Percentiles rank a stretch among this genome's conserved stretches.
Evolutionary conservation across 2,797 vertebrate genomes (phyloP).

Genomic region (Sardinella longiceps): DNA sequence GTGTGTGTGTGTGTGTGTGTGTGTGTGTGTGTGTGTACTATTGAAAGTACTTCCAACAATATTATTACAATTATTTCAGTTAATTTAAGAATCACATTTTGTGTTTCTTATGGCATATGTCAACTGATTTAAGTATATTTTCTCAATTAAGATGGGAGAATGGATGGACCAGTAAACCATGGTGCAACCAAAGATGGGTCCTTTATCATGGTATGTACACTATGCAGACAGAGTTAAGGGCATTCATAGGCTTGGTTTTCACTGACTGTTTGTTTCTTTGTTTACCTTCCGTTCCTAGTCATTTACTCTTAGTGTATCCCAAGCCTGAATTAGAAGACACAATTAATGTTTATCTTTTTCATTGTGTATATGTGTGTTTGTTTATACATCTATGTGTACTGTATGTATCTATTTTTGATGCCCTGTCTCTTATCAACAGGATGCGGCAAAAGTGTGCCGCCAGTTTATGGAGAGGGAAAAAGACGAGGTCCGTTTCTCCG

Average conservation of each 20-base stretch:
- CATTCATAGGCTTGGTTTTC: neutral
- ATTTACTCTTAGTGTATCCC: too few relatives aligned
- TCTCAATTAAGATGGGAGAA: conserved; percentile 83
- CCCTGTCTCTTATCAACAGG: conserved; percentile 67
- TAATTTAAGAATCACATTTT: too few relatives aligned
- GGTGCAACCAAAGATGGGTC: conserved; percentile 81
- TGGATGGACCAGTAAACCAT: conserved; percentile 88
- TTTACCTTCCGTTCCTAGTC: too few relatives aligned
- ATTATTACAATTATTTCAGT: too few relatives aligned
- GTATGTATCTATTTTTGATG: neutral
- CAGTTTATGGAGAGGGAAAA: conserved; percentile 89
- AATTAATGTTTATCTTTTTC: too few relatives aligned
- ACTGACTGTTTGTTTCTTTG: too few relatives aligned
- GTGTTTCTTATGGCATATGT: neutral
- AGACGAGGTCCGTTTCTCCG: conserved; percentile 93
- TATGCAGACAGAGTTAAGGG: neutral
- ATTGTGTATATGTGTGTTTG: too few relatives aligned
- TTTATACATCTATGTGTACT: too few relatives aligned
- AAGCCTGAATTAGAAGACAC: too few relatives aligned
- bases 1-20: too few relatives aligned
- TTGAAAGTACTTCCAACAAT: too few relatives aligned
- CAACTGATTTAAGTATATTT: neutral
- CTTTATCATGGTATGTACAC: conserved; percentile 81
- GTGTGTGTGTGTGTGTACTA: too few relatives aligned
- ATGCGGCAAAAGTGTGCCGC: conserved; percentile 89